Evolutionary conservation across 2,797 vertebrate genomes (phyloP).

Genomic region (Pseudochirops corinnae): DNA sequence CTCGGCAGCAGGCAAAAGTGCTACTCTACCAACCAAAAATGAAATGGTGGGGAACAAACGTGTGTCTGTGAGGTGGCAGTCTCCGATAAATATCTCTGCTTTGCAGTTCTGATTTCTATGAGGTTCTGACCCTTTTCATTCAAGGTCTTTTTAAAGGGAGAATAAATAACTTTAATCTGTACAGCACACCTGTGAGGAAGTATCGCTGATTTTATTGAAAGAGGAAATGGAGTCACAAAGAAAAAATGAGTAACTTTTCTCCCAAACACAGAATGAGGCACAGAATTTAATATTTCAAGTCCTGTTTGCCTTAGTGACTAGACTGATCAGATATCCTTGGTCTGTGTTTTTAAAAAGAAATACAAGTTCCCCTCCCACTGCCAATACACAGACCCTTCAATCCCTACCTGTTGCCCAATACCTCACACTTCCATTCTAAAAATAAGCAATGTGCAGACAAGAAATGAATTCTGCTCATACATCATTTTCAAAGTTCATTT

Average conservation of each 20-base stretch:
- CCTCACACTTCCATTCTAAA: neutral
- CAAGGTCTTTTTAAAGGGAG: neutral
- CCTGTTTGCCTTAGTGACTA: neutral
- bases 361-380: neutral
- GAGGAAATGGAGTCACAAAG: neutral
- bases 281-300: neutral
- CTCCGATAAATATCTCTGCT: neutral
- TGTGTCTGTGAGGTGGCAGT: neutral
- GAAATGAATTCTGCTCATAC: fast-evolving
- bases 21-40: neutral
- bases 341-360: neutral
- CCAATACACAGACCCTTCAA: neutral
- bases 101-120: neutral
- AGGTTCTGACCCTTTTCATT: neutral
- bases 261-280: neutral
- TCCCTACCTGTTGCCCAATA: neutral
- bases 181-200: neutral
- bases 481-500: neutral
- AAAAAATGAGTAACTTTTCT: neutral
- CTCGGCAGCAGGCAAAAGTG: neutral
- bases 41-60: neutral
- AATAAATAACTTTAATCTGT: neutral
- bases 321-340: neutral
- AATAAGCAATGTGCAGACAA: neutral
- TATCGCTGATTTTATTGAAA: neutral